Evolutionary conservation across 2,797 vertebrate species (phyloP).

Genomic region (Orientallactaga sibirica): DNA sequence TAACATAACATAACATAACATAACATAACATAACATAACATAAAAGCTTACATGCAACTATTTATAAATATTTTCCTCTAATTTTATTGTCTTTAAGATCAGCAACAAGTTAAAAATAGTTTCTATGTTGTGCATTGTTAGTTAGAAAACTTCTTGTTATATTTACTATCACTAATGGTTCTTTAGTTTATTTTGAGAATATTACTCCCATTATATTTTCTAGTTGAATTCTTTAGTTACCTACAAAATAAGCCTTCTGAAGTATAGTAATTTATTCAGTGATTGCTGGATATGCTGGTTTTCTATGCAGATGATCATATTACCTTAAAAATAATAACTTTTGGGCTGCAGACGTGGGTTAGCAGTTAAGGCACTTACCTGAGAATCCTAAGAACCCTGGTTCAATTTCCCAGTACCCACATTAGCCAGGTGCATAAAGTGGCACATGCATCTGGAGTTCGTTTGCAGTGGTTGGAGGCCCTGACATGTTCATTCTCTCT

Average conservation of each 20-base stretch:
- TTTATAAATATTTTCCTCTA: background rate
- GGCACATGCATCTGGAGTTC: too few species aligned
- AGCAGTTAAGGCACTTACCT: too few species aligned
- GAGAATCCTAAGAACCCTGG: too few species aligned
- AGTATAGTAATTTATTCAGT: constrained; percentile 23
- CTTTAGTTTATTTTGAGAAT: background rate
- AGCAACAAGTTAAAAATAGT: background rate
- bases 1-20: too few species aligned
- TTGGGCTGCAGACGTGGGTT: too few species aligned
- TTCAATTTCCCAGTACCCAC: too few species aligned
- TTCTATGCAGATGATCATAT: background rate
- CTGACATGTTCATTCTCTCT: too few species aligned
- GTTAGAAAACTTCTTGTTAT: background rate
- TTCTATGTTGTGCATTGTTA: background rate
- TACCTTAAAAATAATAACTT: background rate
- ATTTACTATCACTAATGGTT: background rate
- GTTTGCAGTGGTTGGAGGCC: too few species aligned
- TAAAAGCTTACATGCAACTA: background rate
- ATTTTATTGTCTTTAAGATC: background rate
- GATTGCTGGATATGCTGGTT: background rate
- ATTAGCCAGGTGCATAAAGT: too few species aligned
- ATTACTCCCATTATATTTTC: background rate
- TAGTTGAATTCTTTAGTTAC: background rate
- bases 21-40: too few species aligned
- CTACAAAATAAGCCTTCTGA: background rate